These are phyloP conservation scores for Grus americana DNA, from an alignment of 2,113 vertebrate species.

Conservation along the genomic window DNA sequence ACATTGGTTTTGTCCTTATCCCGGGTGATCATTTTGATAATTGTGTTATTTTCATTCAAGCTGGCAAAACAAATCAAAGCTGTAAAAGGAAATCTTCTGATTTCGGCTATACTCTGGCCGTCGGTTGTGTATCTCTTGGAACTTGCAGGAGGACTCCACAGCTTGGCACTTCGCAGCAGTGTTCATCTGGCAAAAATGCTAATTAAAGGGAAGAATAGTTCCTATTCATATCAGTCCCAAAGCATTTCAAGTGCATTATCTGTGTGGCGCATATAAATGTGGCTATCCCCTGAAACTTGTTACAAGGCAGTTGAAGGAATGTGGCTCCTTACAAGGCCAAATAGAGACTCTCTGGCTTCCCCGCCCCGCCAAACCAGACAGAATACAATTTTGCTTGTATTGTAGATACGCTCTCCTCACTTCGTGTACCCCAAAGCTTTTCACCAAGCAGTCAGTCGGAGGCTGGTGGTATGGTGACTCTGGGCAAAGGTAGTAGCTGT, in stretches of 20 bases:
- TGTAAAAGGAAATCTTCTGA: conserved; percentile 6
- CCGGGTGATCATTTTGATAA: conserved; percentile 33
- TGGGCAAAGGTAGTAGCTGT: background rate
- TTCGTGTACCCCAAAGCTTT: background rate
- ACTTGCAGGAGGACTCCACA: conserved; percentile 46
- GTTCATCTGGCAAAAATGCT: conserved; percentile 70
- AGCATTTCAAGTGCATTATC: conserved; percentile 63
- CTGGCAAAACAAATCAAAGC: background rate
- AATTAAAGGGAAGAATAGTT: conserved; percentile 73
- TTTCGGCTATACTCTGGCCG: background rate
- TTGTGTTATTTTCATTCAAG: conserved; percentile 32
- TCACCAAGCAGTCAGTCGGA: background rate
- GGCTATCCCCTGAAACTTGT: conserved; percentile 18
- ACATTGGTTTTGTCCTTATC: conserved; percentile 18
- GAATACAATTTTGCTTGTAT: background rate
- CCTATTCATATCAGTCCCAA: conserved; percentile 64
- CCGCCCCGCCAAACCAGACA: background rate
- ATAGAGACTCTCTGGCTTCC: background rate
- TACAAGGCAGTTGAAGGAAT: conserved; percentile 29
- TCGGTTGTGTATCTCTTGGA: conserved; percentile 46
- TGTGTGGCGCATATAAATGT: conserved; percentile 55
- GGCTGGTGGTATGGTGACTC: background rate
- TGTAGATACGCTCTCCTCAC: rapidly evolving
- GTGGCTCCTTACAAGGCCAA: background rate
- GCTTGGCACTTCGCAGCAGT: conserved; percentile 54